Conservation (phyloP, 2,797 vertebrate species). For the Poecile montanus region DNA sequence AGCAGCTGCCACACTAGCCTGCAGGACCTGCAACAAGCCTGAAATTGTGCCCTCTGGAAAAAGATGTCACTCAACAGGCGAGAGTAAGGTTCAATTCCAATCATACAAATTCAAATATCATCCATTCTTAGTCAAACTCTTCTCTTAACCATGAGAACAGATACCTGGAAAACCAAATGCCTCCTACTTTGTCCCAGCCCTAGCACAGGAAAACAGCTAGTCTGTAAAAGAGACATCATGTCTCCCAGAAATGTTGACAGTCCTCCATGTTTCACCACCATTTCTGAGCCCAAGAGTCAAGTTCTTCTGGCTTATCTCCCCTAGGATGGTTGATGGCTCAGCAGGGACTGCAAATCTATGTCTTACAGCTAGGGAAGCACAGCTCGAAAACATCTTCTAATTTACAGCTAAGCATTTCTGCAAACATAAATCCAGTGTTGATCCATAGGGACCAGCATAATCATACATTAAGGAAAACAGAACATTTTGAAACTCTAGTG, state of each 20-base stretch:
- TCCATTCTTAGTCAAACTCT: neutral
- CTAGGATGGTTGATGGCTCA: slow-evolving; percentile 36
- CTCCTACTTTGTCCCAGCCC: neutral
- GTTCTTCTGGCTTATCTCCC: slow-evolving; percentile 11
- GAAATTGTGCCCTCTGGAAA: neutral
- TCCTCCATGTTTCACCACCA: neutral
- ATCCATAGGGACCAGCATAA: slow-evolving; percentile 16
- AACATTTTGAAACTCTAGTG: slow-evolving; percentile 52
- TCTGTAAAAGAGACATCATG: neutral
- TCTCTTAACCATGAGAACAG: neutral
- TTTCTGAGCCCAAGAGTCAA: slow-evolving; percentile 7
- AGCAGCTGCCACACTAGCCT: neutral
- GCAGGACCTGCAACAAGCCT: neutral
- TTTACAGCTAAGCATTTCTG: slow-evolving; percentile 62
- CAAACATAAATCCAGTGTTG: slow-evolving; percentile 61
- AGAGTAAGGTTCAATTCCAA: neutral
- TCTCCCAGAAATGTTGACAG: slow-evolving; percentile 12
- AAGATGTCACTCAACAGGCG: neutral
- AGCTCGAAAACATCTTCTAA: slow-evolving; percentile 39
- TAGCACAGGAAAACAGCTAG: neutral
- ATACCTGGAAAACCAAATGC: neutral
- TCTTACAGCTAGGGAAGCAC: slow-evolving; percentile 19
- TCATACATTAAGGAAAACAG: slow-evolving; percentile 55
- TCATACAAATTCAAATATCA: neutral
- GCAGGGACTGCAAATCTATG: slow-evolving; percentile 25